Base-by-base conservation (phyloP, 2,113 vertebrate species). In the Dendrocopos noguchii region DNA sequence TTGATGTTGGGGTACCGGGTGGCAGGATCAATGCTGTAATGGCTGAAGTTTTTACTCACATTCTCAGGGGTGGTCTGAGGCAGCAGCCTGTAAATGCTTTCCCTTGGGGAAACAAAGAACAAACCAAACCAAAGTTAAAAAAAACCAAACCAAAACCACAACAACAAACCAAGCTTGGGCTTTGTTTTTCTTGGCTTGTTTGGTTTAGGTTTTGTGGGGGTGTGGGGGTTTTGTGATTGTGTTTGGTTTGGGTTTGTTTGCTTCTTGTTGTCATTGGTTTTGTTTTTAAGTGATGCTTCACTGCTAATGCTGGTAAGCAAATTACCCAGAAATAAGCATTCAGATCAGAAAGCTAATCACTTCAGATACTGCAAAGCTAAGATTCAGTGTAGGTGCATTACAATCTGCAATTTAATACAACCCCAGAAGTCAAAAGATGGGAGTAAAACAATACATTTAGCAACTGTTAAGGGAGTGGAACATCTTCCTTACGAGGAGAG, bases 11-110 rank as follows among this genome's bases (percentile, higher is more conserved):
- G 99, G 70, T 99, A 99, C 12, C 99, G 98, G 39, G 99, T 99
- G 57, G 98, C 98, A 0, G 99, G 99, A 91, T 99, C 99, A 10
- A 99, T 97, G 79, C 99, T 99, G 97, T 99, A 99, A 3, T 98
- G 99, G 96, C 98, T 99, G 97, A 98, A 99, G 98, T 99, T 99
- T 93, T 99, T 99, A 95, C 98, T 99, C 97, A 99, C 98, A 21
- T 99, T 99, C 97, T 99, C 99, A 14, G 99, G 98, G 10, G 99
- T 99, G 44, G 99, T 99, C 97, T 99, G 99, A 88, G 99, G 99
- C 94, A 99, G 96, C 6, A 99, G 96, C 46, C 99, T 98, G 46
- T 99, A 99, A 95, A 99, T 98, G 90, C 99, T 99, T 95, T 99
- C 99, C 96, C 99, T 99, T 95, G 66, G 74, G 46, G 85, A 85